Conservation (phyloP, 2,797 vertebrate species). For the Synaphobranchus kaupii region DNA sequence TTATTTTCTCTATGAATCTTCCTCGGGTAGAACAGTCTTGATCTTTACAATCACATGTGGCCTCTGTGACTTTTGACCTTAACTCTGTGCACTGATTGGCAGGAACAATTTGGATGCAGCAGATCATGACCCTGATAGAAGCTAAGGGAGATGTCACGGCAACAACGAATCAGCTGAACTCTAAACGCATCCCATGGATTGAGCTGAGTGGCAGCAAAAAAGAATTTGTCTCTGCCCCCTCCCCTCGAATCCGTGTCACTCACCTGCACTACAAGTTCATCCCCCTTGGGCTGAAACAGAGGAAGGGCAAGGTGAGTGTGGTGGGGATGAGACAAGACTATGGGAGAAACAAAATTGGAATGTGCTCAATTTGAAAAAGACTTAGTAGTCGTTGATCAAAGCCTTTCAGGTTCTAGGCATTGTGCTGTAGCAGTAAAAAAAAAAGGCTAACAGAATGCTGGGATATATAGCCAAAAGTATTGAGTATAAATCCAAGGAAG, state of each 20-base stretch:
- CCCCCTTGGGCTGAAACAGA: slow-evolving; percentile 56
- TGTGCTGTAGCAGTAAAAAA: too few relatives aligned
- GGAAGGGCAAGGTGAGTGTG: slow-evolving; percentile 60
- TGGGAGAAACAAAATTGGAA: too few relatives aligned
- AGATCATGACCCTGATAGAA: slow-evolving; percentile 63
- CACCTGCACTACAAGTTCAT: slow-evolving; percentile 58
- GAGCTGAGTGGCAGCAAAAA: slow-evolving; percentile 45
- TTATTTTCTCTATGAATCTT: too few relatives aligned
- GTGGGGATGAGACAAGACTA: too few relatives aligned
- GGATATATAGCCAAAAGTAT: too few relatives aligned
- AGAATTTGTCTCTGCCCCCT: slow-evolving; percentile 44
- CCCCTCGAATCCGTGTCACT: slow-evolving; percentile 54
- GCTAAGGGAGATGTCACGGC: slow-evolving; percentile 53
- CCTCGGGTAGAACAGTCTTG: too few relatives aligned
- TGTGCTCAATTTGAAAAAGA: too few relatives aligned
- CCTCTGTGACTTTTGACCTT: neutral
- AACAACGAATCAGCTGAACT: slow-evolving; percentile 21
- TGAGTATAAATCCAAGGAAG: too few relatives aligned
- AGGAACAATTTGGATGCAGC: slow-evolving; percentile 72
- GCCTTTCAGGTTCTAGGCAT: too few relatives aligned
- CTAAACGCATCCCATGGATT: slow-evolving; percentile 58
- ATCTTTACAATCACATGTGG: neutral
- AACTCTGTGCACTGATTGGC: neutral
- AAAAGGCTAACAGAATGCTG: too few relatives aligned
- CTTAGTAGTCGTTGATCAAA: too few relatives aligned